Conservation (phyloP, 2,797 vertebrate genomes). For the Clamator glandarius region DNA sequence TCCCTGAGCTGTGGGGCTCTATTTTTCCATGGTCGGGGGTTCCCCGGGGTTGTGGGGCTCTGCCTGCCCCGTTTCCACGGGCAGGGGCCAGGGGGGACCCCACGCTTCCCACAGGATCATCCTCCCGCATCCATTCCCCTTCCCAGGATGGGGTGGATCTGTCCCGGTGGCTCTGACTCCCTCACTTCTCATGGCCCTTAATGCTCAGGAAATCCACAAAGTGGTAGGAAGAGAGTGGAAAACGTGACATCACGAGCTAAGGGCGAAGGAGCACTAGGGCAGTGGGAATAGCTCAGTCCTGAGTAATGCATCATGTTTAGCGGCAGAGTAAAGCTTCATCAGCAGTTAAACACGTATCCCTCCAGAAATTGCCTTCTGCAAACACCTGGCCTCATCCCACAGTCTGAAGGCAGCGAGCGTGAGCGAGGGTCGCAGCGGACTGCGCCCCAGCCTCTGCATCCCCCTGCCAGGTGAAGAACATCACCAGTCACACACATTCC, state of each 20-base stretch:
- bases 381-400: conserved; percentile 38
- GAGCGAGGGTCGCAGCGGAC: too few relatives aligned
- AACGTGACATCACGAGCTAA: conserved; percentile 67
- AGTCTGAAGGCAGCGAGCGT: too few relatives aligned
- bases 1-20: too few relatives aligned
- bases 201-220: conserved; percentile 68
- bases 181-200: conserved; percentile 39
- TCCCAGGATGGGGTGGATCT: neutral
- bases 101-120: neutral
- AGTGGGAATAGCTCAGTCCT: conserved; percentile 43
- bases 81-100: neutral
- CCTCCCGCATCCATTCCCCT: neutral
- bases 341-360: neutral
- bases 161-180: neutral
- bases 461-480: neutral
- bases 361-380: conserved; percentile 5
- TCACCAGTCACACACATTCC: neutral
- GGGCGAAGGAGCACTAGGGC: conserved; percentile 49
- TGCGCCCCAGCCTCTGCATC: too few relatives aligned
- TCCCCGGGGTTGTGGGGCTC: neutral
- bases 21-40: too few relatives aligned
- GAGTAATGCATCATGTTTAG: conserved; percentile 36
- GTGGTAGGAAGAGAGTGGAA: conserved; percentile 62
- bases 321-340: conserved; percentile 22
- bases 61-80: neutral